Percentiles rank a stretch among this genome's conserved stretches.
Evolutionary conservation across 2,113 vertebrate species (phyloP).

Genomic region (Pterophyllum scalare): DNA sequence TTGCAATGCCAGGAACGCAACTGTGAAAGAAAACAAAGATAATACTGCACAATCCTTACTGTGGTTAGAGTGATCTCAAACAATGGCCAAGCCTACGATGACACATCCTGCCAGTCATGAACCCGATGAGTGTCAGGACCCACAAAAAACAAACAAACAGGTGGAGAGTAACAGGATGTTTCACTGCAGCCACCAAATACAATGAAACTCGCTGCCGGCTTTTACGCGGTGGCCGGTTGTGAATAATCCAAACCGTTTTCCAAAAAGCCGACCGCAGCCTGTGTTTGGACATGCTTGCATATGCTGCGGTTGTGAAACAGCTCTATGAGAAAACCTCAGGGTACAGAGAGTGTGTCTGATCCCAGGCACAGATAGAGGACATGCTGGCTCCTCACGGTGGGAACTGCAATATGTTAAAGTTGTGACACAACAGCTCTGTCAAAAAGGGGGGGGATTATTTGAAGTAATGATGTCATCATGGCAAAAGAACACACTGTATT

Average conservation of each 20-base stretch:
- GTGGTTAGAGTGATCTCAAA: conserved; percentile 26
- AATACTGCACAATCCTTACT: conserved; percentile 2
- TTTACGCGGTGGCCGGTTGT: conserved; percentile 57
- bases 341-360: conserved; percentile 70
- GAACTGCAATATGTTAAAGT: conserved; percentile 60
- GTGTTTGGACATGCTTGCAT: conserved; percentile 73
- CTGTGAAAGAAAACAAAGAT: conserved; percentile 32
- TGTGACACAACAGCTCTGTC: conserved; percentile 58
- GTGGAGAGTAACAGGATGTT: conserved; percentile 66
- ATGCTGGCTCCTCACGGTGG: conserved; percentile 56
- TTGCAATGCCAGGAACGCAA: conserved; percentile 37
- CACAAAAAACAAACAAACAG: not conserved
- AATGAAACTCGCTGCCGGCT: conserved; percentile 39
- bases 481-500: conserved; percentile 51
- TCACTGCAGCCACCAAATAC: conserved; percentile 29
- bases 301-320: conserved; percentile 72
- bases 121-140: conserved; percentile 13
- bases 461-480: conserved; percentile 2
- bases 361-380: conserved; percentile 66
- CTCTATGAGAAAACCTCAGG: conserved; percentile 56
- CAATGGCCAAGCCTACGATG: conserved; percentile 45
- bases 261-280: conserved; percentile 43
- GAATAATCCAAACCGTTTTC: conserved; percentile 64
- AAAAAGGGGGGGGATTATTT: conserved; percentile 34
- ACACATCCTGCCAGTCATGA: conserved; percentile 61